Evolutionary conservation across 2,888 invertebrate genomes (phyloP).

Genomic region (Spicauda simplicius): DNA sequence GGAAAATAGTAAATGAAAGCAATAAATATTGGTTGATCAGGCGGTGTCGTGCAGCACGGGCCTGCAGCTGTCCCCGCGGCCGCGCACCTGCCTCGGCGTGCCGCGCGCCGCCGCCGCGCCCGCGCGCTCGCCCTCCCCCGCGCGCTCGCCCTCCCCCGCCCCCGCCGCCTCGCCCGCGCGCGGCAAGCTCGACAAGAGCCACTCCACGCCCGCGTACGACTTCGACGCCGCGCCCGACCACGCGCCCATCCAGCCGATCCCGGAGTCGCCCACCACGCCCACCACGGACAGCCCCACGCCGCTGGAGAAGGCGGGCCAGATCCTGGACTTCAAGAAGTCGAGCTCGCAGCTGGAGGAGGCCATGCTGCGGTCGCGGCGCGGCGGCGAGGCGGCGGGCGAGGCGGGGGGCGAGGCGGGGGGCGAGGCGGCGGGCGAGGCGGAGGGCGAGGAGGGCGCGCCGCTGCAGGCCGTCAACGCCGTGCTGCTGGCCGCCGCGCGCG

Average conservation of each 20-base stretch:
- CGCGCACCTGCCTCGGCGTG: conserved; percentile 87
- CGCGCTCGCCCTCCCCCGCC: conserved; percentile 27
- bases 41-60: conserved; percentile 92
- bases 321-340: no score
- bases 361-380: conserved; percentile 40
- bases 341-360: no score
- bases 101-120: conserved; percentile 42
- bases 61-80: conserved; percentile 87
- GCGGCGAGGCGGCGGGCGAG: conserved; percentile 43
- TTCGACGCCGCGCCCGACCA: conserved; percentile 71
- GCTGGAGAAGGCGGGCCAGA: conserved; percentile 56
- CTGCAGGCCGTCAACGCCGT: conserved; percentile 40
- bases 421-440: conserved; percentile 48
- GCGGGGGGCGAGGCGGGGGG: neutral
- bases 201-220: conserved; percentile 93
- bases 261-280: conserved; percentile 48
- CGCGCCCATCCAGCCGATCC: conserved; percentile 50
- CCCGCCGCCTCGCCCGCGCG: conserved; percentile 51
- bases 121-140: neutral
- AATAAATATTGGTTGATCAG: no score
- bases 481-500: conserved; percentile 20
- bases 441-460: conserved; percentile 37
- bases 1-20: no score
- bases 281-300: conserved; percentile 48
- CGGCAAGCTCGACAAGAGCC: conserved; percentile 89